Evolutionary conservation across 2,113 vertebrate species (phyloP).

Genomic region (Pseudorasbora parva): DNA sequence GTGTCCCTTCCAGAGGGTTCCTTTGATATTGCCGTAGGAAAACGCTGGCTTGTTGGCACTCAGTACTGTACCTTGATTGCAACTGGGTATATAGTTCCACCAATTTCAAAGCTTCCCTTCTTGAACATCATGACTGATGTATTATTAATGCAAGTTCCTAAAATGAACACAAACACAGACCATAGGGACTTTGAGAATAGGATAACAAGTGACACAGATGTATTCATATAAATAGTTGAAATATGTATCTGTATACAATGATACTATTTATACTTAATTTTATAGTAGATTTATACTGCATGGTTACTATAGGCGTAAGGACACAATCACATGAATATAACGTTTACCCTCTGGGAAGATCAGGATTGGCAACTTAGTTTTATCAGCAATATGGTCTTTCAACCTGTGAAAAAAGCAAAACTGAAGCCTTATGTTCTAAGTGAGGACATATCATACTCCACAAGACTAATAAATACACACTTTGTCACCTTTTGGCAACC

Average conservation of each 20-base stretch:
- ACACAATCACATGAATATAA: background rate
- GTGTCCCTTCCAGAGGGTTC: background rate
- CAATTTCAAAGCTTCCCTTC: constrained; percentile 97
- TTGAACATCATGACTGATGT: constrained; percentile 99
- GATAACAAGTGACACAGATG: background rate
- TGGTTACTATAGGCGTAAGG: background rate
- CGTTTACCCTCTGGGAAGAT: constrained; percentile 96
- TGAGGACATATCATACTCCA: background rate
- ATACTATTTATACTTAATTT: background rate
- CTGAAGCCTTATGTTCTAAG: background rate
- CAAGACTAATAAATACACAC: background rate
- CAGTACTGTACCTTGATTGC: constrained; percentile 93
- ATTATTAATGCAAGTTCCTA: constrained; percentile 97
- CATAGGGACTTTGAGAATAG: background rate
- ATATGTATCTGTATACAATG: background rate
- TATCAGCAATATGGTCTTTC: constrained; percentile 85
- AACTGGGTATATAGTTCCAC: constrained; percentile 91
- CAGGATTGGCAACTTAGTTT: constrained; percentile 90
- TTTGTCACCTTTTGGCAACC: constrained; percentile 84
- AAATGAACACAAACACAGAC: constrained; percentile 24
- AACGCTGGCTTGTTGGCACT: background rate
- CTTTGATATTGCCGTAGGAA: background rate
- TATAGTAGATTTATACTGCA: background rate
- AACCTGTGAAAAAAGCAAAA: constrained; percentile 73
- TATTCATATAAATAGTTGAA: background rate